Conservation (phyloP, 2,888 invertebrate genomes). For the Microchrysa polita region DNA sequence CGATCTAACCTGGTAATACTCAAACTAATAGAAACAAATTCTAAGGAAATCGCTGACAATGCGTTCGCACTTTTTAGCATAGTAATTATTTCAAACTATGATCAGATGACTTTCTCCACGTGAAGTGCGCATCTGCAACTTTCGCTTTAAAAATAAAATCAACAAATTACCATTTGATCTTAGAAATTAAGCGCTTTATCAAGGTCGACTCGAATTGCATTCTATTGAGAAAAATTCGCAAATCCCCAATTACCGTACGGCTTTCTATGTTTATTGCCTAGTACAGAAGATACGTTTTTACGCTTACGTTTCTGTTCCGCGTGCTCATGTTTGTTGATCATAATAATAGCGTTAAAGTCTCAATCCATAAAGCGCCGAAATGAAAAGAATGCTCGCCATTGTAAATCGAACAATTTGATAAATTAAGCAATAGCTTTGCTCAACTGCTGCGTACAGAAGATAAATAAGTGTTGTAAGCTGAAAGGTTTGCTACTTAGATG, state of each 20-base stretch:
- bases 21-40: no score
- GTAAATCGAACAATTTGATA: slow-evolving; percentile 8
- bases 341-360: slow-evolving; percentile 28
- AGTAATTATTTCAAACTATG: neutral
- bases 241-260: slow-evolving; percentile 9
- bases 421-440: slow-evolving; percentile 13
- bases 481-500: neutral
- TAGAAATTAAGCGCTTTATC: slow-evolving; percentile 17
- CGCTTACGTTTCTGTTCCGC: neutral
- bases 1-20: no score
- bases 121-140: neutral
- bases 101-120: neutral
- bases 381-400: slow-evolving; percentile 4
- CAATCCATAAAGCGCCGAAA: slow-evolving; percentile 23
- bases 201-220: slow-evolving; percentile 21
- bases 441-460: neutral
- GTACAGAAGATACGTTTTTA: neutral
- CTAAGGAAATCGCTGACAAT: neutral
- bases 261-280: slow-evolving; percentile 3
- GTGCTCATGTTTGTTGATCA: slow-evolving; percentile 3
- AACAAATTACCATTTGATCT: neutral
- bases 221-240: neutral
- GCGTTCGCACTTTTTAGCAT: neutral
- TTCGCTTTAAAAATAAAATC: slow-evolving; percentile 14
- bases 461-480: neutral